phyloP scores from a whole-genome alignment of 2,113 vertebrate species.

The Glaucidium brasilianum region DNA sequence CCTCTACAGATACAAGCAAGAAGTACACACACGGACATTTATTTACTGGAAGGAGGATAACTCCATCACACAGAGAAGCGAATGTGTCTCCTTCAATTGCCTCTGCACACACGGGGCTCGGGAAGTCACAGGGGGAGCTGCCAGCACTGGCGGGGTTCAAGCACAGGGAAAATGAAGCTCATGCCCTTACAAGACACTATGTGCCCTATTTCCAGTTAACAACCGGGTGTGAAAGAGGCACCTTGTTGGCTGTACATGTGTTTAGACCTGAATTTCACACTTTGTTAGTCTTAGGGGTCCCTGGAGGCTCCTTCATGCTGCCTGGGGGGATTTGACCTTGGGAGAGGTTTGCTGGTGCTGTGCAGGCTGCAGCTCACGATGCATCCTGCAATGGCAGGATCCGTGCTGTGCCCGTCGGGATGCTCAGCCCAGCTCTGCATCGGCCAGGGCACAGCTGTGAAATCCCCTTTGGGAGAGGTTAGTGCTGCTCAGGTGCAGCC shows the following conservation, averaged over 20 bases:
- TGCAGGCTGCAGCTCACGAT: rapidly evolving
- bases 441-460: not conserved
- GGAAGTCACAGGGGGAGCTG: not conserved
- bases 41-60: conserved; percentile 17
- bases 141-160: not conserved
- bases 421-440: not conserved
- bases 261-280: conserved; percentile 24
- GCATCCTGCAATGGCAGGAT: not conserved
- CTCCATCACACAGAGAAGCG: not conserved
- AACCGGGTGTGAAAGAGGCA: not conserved
- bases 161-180: not conserved
- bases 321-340: not conserved
- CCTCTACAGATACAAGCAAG: not conserved
- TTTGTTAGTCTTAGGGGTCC: not conserved
- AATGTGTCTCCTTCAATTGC: not conserved
- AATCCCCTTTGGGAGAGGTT: not conserved
- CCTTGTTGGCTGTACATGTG: not conserved
- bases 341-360: not conserved
- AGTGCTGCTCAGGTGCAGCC: not conserved
- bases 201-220: not conserved
- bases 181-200: not conserved
- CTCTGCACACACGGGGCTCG: rapidly evolving
- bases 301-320: not conserved
- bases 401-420: not conserved
- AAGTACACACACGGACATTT: not conserved